Evolutionary conservation across 1,140 invertebrate species (phyloP).

Genomic region (Akabosia matsudoensis): DNA sequence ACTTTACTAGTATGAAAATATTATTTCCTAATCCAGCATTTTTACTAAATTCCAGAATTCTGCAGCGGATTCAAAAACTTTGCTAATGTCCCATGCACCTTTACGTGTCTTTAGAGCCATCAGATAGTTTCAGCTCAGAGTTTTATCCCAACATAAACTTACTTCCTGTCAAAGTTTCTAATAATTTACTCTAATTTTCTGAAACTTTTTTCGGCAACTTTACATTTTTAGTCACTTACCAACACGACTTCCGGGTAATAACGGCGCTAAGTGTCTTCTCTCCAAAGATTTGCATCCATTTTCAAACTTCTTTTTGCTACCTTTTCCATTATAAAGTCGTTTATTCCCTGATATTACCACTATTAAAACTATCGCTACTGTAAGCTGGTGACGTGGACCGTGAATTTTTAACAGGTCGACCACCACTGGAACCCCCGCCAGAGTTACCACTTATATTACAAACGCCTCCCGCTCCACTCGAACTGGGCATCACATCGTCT

Average conservation of each 20-base stretch:
- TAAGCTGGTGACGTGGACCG: conserved; percentile 46
- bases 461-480: conserved; percentile 29
- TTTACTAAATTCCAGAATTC: no score
- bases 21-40: no score
- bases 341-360: conserved; percentile 47
- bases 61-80: no score
- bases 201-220: no score
- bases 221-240: no score
- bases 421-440: neutral
- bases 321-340: conserved; percentile 42
- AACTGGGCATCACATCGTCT: conserved; percentile 43
- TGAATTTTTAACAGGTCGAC: conserved; percentile 42
- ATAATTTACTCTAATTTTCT: no score
- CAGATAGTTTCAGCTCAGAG: no score
- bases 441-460: neutral
- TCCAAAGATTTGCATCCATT: conserved; percentile 46
- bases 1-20: no score
- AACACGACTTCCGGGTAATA: conserved; percentile 41
- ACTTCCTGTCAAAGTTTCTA: no score
- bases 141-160: no score
- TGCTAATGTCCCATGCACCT: no score
- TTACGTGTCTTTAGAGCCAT: no score
- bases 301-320: conserved; percentile 45
- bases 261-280: conserved; percentile 43
- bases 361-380: conserved; percentile 48